Percentiles rank a stretch among this genome's conserved stretches.
phyloP scores from a whole-genome alignment of 2,888 invertebrate species.

The Saturnia pavonia region DNA sequence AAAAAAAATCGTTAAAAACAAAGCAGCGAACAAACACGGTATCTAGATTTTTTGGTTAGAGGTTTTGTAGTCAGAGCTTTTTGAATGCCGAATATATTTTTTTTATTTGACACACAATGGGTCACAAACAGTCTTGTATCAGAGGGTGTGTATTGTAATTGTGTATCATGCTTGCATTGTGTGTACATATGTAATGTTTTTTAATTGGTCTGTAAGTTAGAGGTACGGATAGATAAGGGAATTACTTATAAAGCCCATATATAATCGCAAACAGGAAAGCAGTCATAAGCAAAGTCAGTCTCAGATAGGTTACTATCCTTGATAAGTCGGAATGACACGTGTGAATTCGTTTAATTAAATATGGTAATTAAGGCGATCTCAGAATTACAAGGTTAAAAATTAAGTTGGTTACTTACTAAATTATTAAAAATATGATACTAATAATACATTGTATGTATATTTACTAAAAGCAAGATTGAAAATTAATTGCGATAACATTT shows the following conservation, averaged over 20 bases:
- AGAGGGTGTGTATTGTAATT: too few relatives aligned
- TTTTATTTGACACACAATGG: too few relatives aligned
- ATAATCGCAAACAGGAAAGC: conserved; percentile 1
- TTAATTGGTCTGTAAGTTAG: too few relatives aligned
- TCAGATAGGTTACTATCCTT: not conserved
- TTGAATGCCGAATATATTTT: too few relatives aligned
- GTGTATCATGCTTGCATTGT: too few relatives aligned
- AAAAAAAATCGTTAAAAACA: too few relatives aligned
- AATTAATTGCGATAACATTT: not conserved
- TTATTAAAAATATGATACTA: not conserved
- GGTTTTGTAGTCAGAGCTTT: too few relatives aligned
- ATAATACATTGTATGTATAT: not conserved
- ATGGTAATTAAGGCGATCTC: not conserved
- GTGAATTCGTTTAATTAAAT: not conserved
- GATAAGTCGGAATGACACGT: not conserved
- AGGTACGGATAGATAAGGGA: too few relatives aligned
- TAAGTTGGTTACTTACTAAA: not conserved
- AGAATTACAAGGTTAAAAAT: not conserved
- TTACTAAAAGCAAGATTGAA: not conserved
- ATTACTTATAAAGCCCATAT: not conserved
- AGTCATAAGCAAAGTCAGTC: not conserved
- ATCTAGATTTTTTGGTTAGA: too few relatives aligned
- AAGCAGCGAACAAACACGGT: too few relatives aligned
- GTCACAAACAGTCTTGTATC: too few relatives aligned
- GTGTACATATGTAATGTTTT: too few relatives aligned